These are phyloP conservation scores for Drosophila orena DNA, from an alignment of 1,140 invertebrate genomes.

Conservation along the genomic window DNA sequence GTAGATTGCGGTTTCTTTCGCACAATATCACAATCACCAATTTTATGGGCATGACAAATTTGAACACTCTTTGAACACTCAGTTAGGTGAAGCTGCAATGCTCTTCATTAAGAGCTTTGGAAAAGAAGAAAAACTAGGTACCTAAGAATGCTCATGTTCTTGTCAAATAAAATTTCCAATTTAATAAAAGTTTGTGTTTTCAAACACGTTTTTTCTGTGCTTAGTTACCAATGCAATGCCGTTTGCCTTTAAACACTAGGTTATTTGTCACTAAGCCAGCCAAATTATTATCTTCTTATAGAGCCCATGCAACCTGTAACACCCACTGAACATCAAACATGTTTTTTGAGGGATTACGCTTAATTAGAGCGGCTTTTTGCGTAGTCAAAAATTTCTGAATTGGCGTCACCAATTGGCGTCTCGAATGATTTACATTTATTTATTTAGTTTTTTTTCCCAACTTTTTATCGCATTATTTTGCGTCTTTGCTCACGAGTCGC, in stretches of 20 bases:
- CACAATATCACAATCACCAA: conserved; percentile 28
- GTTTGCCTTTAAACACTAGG: too few species aligned
- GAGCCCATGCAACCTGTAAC: not conserved
- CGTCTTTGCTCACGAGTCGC: conserved; percentile 20
- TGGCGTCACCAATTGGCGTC: conserved; percentile 49
- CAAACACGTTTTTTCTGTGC: too few species aligned
- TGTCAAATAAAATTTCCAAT: not conserved
- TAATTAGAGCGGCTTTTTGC: conserved; percentile 73
- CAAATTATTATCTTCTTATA: not conserved
- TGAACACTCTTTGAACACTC: not conserved
- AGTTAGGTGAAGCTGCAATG: not conserved
- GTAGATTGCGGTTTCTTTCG: conserved; percentile 50
- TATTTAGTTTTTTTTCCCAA: conserved; percentile 15
- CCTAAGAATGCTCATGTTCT: not conserved
- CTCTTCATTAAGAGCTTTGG: not conserved
- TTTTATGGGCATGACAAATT: conserved; percentile 1
- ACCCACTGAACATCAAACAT: conserved; percentile 10
- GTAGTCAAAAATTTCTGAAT: conserved; percentile 43
- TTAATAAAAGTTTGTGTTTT: too few species aligned
- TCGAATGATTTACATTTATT: conserved; percentile 47
- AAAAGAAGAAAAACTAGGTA: too few species aligned
- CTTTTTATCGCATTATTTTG: conserved; percentile 8
- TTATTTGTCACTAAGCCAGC: not conserved
- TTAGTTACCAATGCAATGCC: not conserved
- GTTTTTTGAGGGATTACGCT: conserved; percentile 55